These are phyloP conservation scores for Eclectus roratus DNA, from an alignment of 2,113 vertebrate genomes.

Conservation along the genomic window DNA sequence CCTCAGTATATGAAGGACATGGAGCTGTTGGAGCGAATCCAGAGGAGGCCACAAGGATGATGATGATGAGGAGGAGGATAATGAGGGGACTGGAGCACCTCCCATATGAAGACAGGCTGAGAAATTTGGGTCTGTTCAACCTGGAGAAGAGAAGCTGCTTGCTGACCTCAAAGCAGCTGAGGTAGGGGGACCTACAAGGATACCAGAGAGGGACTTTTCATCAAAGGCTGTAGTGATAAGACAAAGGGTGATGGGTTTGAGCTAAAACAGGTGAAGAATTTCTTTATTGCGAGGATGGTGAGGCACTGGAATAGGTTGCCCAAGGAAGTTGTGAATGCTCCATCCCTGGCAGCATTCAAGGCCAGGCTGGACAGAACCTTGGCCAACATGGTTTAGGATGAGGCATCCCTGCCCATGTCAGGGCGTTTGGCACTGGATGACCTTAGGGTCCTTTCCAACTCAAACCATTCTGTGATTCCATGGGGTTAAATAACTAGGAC, in stretches of 20 bases:
- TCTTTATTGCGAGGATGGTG: background rate
- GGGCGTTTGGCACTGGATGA: background rate
- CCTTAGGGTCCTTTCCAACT: background rate
- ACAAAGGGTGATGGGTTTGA: background rate
- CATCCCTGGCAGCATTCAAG: background rate
- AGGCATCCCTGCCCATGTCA: background rate
- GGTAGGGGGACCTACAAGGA: background rate
- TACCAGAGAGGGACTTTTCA: background rate
- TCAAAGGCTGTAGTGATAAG: background rate
- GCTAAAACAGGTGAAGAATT: background rate
- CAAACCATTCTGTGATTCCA: background rate
- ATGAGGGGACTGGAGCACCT: background rate
- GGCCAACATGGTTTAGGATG: background rate
- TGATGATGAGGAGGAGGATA: background rate
- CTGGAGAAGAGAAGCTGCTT: background rate
- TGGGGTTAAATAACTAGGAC: background rate
- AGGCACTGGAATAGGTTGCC: background rate
- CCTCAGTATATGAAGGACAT: background rate
- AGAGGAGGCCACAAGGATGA: background rate
- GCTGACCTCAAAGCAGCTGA: background rate
- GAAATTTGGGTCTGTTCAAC: background rate
- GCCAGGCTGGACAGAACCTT: background rate
- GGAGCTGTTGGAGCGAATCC: background rate
- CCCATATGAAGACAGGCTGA: background rate
- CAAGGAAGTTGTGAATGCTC: background rate